Evolutionary conservation across 2,797 vertebrate species (phyloP), one percentile per base, ranked within the genome.

Genomic region (Lateolabrax maculatus): DNA sequence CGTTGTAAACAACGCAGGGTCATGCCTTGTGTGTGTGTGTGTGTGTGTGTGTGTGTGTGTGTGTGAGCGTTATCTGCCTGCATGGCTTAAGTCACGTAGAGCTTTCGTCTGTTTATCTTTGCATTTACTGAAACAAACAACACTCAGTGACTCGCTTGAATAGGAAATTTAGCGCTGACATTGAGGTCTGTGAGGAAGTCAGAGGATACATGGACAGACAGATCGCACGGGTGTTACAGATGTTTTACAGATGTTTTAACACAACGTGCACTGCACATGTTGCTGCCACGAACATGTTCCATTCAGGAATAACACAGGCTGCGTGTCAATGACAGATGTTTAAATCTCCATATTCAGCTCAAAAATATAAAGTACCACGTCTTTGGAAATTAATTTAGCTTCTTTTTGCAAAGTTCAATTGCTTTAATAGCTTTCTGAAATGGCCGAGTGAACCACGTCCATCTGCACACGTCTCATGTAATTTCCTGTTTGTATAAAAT

Each of bases 81-180:
- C 79, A 46, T 89, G 88, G 48, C 39, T 58, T 0, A 2, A 72
- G 85, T 89, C 88, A 89, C 84, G 84, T 90, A 84, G 9, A 21
- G 25, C 60, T 34, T 71, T 61, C 55, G 39, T 75, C 51, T 78
- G 81, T 86, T 82, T 84, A 86, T 88, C 44, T 79, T 49, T 78
- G 23, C 3, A 1, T 71, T 71, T 29, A 72, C 64, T 37, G 61
- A 6, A 16, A 61, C 25, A 76, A 76, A 80, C 77, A 83, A 43
- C 61, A 43, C 53, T 48, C 56, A 55, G 2, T 4, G 15, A 62
- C 43, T 43, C 65, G 27, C 39, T 0, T 23, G 1, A 15, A 41
- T 51, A 19, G 5, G 43, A 0, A 23, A 74, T 0, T 71, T 77
- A 77, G 65, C 23, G 2, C 0, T 0, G 15, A 75, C 44, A 39